Base-by-base conservation (phyloP, 2,113 vertebrate genomes). In the Acrocephalus kingi region DNA sequence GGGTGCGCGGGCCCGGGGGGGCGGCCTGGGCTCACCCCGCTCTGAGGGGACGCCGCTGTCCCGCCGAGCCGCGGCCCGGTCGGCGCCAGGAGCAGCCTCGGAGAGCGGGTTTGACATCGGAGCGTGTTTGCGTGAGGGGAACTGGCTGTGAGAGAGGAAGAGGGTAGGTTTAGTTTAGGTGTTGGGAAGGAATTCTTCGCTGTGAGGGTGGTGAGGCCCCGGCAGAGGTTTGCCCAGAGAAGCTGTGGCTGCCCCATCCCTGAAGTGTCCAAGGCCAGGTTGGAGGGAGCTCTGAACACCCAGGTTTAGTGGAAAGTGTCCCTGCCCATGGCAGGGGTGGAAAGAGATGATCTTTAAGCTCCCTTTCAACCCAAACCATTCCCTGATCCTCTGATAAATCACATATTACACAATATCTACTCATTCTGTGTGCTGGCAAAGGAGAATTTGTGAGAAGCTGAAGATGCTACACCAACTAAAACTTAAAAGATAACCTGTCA, bases 371-470 rank as follows among this genome's bases (percentile, higher is more conserved):
- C 12, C 46, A 74, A 61, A 41, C 23, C 15, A 4, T 68, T 37
- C 62, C 62, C 11, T 9, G 19, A 13, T 39, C 51, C 43, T 39
- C 2, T 10, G 62, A 8, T 51, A 56, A 84, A n/a, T 21, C 14
- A 5, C 12, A 3, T 2, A 1, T 58, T 23, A 17, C 2, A 1
- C 15, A 6, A 1, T 39, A 28, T 2, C 27, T 20, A 6, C 21
- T 2, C 21, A 2, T 27, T 37, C 6, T 10, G 0, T 27, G 46
- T 15, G 49, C 46, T 46, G 61, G 24, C 21, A n/a, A 33, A 88
- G 61, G 15, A 43, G 22, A 24, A 18, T 46, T 59, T 10, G 4
- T 46, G 13, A 74, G 22, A 8, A 51, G 15, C 45, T 25, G 55
- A 59, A 69, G 68, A 9, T 48, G 35, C 22, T 66, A 10, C 24